A percentile compares a stretch with the other conserved stretches of the same genome.
These are phyloP conservation scores for Drosophila serrata DNA, from an alignment of 1,140 invertebrate species.

Conservation along the genomic window DNA sequence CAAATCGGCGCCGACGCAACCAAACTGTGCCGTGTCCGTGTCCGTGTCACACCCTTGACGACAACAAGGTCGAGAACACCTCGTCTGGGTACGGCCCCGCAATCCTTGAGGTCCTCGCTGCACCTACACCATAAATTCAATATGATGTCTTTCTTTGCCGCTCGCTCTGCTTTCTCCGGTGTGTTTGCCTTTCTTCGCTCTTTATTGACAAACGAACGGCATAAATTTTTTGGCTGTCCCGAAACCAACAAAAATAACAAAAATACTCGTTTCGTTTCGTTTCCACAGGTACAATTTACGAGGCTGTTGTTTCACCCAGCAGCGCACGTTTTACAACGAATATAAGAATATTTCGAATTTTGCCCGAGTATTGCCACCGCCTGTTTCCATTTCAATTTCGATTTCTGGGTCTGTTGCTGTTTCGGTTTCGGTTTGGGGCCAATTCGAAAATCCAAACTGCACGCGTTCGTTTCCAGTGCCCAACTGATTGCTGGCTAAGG, in stretches of 20 bases:
- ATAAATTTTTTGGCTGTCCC: conserved; percentile 45
- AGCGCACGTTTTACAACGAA: conserved; percentile 14
- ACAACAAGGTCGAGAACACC: conserved; percentile 13
- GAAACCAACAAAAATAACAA: neutral
- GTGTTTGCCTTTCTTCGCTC: conserved; percentile 33
- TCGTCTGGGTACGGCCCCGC: neutral
- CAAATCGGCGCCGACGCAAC: conserved; percentile 38
- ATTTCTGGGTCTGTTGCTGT: neutral
- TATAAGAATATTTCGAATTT: conserved; percentile 14
- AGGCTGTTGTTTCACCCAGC: conserved; percentile 22
- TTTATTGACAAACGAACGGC: conserved; percentile 56
- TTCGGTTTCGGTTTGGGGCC: conserved; percentile 30
- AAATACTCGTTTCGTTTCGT: neutral
- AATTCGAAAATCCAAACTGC: conserved; percentile 68
- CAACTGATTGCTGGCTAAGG: conserved; percentile 67
- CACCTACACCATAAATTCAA: conserved; percentile 68
- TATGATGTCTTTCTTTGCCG: conserved; percentile 47
- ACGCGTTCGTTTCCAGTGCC: conserved; percentile 69
- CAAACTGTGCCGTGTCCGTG: conserved; percentile 29
- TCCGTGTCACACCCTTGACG: conserved; percentile 42
- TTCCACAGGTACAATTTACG: conserved; percentile 15
- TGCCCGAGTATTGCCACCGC: neutral
- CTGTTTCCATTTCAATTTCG: conserved; percentile 14
- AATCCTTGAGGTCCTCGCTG: conserved; percentile 42
- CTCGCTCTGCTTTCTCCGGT: conserved; percentile 2